These are phyloP conservation scores for Cheumatopsyche charites DNA, from an alignment of 1,140 invertebrate species.

Conservation along the genomic window DNA sequence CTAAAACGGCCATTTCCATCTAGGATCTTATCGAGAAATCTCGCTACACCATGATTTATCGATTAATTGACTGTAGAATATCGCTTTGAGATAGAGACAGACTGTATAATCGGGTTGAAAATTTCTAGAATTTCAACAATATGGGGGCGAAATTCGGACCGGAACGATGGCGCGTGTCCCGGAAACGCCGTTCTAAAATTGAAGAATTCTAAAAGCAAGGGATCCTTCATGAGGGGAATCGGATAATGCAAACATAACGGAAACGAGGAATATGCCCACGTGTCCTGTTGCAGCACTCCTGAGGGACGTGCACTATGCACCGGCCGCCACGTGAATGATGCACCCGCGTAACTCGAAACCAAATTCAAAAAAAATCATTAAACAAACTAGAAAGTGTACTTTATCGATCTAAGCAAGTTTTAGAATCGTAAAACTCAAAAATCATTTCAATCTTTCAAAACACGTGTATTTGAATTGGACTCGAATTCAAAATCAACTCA, in stretches of 20 bases:
- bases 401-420: neutral
- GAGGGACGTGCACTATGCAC: constrained; percentile 15
- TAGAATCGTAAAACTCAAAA: neutral
- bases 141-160: neutral
- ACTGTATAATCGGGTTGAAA: too few species aligned
- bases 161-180: constrained; percentile 30
- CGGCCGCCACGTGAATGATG: constrained; percentile 13
- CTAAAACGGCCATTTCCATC: too few species aligned
- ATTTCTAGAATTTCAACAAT: too few species aligned
- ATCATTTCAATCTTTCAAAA: neutral
- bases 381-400: neutral
- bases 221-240: neutral
- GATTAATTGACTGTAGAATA: too few species aligned
- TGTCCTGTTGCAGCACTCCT: neutral
- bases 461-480: neutral
- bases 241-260: constrained; percentile 26
- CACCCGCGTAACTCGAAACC: constrained; percentile 23
- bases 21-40: too few species aligned
- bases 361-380: neutral
- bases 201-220: constrained; percentile 4
- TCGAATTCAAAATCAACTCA: neutral
- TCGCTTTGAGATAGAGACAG: too few species aligned
- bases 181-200: constrained; percentile 22
- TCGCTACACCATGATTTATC: too few species aligned
- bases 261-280: constrained; percentile 23